Evolutionary conservation across 2,888 invertebrate species (phyloP).

Genomic region (Hyalella azteca): DNA sequence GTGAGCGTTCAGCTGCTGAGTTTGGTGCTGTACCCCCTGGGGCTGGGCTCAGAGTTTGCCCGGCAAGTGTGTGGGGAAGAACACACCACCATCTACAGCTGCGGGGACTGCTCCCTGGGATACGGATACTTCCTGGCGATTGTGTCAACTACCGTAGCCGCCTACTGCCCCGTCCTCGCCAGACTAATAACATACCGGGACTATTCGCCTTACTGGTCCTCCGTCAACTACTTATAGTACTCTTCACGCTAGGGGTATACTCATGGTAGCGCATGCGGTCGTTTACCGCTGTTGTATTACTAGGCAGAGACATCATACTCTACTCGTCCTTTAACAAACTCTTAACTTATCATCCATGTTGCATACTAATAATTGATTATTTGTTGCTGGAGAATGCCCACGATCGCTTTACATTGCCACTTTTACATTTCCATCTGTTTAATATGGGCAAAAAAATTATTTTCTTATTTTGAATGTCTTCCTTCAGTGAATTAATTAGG

Average conservation of each 20-base stretch:
- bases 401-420: too few species aligned
- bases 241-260: too few species aligned
- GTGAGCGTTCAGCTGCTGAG: conserved; percentile 64
- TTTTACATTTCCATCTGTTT: too few species aligned
- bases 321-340: neutral
- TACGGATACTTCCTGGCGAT: conserved; percentile 65
- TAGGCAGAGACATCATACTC: too few species aligned
- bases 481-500: too few species aligned
- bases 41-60: conserved; percentile 63
- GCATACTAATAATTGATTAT: too few species aligned
- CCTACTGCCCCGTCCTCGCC: conserved; percentile 65
- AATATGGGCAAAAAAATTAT: too few species aligned
- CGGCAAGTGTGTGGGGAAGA: conserved; percentile 62
- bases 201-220: conserved; percentile 51
- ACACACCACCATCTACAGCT: conserved; percentile 61
- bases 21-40: conserved; percentile 64
- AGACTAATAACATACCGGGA: conserved; percentile 59
- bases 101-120: conserved; percentile 63
- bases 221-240: neutral
- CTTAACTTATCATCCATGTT: too few species aligned
- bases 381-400: too few species aligned
- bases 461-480: too few species aligned
- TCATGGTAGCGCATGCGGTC: too few species aligned
- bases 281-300: too few species aligned
- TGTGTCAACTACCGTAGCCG: conserved; percentile 63